Evolutionary conservation across 2,888 invertebrate genomes (phyloP).

Genomic region (Capitulum mitella): DNA sequence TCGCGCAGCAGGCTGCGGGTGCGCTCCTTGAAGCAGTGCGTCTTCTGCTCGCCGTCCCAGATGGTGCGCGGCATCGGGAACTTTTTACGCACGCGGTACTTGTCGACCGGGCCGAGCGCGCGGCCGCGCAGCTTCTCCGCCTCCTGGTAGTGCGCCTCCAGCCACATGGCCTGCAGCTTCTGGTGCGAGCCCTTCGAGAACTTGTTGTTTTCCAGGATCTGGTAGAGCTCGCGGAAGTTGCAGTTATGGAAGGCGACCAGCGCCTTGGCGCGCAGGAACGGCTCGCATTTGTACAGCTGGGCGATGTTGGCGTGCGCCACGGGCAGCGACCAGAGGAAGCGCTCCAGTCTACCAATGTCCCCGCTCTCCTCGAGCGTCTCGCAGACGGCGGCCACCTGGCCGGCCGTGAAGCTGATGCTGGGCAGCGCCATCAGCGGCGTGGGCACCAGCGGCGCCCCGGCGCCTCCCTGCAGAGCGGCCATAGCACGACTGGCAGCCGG

Average conservation of each 20-base stretch:
- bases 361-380: conserved; percentile 94
- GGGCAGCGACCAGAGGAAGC: conserved; percentile 84
- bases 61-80: conserved; percentile 84
- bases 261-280: conserved; percentile 75
- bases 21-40: conserved; percentile 91
- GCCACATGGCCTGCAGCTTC: conserved; percentile 83
- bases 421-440: conserved; percentile 49
- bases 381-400: conserved; percentile 84
- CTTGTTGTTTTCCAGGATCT: conserved; percentile 79
- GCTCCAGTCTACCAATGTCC: conserved; percentile 76
- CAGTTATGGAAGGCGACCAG: conserved; percentile 86
- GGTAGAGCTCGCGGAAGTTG: conserved; percentile 79
- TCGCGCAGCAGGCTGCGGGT: conserved; percentile 89
- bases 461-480: conserved; percentile 29
- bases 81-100: conserved; percentile 87
- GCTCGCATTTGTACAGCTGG: conserved; percentile 72
- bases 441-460: conserved; percentile 34
- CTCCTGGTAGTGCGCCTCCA: conserved; percentile 88
- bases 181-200: conserved; percentile 83
- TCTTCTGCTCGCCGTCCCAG: conserved; percentile 94
- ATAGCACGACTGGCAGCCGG: conserved; percentile 27
- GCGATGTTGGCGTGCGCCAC: conserved; percentile 75
- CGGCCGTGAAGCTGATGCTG: conserved; percentile 69
- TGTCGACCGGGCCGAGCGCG: conserved; percentile 88
- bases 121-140: conserved; percentile 82